Evolutionary conservation across 92 coral and sea anemone genomes (phyloP), one percentile per base, ranked within the genome.

Genomic region (Virgularia gustaviana): DNA sequence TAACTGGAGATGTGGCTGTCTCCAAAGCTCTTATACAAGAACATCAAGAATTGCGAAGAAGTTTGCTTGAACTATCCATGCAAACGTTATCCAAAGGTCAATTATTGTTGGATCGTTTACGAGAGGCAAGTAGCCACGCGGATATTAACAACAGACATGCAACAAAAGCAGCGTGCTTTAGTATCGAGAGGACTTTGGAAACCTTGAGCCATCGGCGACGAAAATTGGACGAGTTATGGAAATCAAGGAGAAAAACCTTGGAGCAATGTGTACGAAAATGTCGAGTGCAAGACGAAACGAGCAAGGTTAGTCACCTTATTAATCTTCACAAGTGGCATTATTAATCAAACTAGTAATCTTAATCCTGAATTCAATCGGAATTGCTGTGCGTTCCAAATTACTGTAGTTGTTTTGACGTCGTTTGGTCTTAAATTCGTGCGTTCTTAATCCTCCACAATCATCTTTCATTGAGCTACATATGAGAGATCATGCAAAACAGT

Each of bases 111-210:
- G 98, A 92, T 81, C 89, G 84, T 58, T 79, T 92, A 28, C 92
- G 98, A 22, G 90, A 92, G 63, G 98, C 98, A 27, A 90, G 90
- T 20, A 28, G 86, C 30, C 96, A 92, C 66, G 98, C 98, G 1
- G 98, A 92, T 60, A 89, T 90, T 6, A 92, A 92, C 85, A 89
- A 92, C 77, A 82, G 91, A 53, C 98, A 92, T 73, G 98, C 98
- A 7, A 84, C 98, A 2, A 89, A 87, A 71, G 94, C 96, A 36
- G 98, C 98, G 11, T 92, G 98, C 57, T 90, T 86, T 75, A 89
- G 91, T 62, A 88, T 92, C 19, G 98, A 92, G 58, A 84, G 98
- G 30, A 86, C 90, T 38, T 76, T 92, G 27, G 96, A 92, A 62
- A 95, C 94, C 28, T 61, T 92, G 73, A 95, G 88, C 43, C 90